Conservation (phyloP, 2,797 vertebrate genomes). For the Takifugu rubripes region DNA sequence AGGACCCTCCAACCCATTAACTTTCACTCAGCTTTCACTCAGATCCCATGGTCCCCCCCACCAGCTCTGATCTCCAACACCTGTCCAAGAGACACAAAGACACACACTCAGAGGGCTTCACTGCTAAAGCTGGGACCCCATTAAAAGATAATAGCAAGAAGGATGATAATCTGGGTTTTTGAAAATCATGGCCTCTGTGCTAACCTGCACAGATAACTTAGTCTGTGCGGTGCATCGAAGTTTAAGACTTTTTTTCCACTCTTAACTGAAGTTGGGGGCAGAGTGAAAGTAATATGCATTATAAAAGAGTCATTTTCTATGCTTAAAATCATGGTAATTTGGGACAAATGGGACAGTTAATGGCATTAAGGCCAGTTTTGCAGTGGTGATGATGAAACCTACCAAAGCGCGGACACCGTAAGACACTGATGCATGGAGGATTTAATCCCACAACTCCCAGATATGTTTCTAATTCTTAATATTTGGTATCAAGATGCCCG, state of each 20-base stretch:
- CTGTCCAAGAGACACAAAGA: conserved; percentile 51
- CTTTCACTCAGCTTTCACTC: conserved; percentile 69
- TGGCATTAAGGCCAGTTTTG: too few relatives aligned
- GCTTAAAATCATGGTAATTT: too few relatives aligned
- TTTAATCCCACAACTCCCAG: too few relatives aligned
- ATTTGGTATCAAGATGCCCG: neutral
- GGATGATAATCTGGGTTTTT: conserved; percentile 23
- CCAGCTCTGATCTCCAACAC: conserved; percentile 57
- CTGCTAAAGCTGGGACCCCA: conserved; percentile 16
- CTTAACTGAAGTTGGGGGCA: neutral
- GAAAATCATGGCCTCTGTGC: neutral
- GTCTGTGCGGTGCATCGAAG: neutral
- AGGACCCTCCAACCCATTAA: conserved; percentile 64
- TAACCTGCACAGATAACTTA: neutral
- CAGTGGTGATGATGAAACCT: too few relatives aligned
- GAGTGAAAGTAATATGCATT: neutral
- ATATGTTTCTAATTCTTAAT: too few relatives aligned
- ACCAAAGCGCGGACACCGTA: too few relatives aligned
- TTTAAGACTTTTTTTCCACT: neutral
- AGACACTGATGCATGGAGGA: too few relatives aligned
- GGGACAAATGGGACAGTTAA: too few relatives aligned
- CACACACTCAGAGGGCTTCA: conserved; percentile 14
- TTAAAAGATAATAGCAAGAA: conserved; percentile 4
- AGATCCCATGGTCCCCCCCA: conserved; percentile 43
- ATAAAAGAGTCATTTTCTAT: neutral